Evolutionary conservation across 64 coral and sea anemone species (phyloP), one percentile per base, ranked within the genome.

Genomic region (Orbicella faveolata): DNA sequence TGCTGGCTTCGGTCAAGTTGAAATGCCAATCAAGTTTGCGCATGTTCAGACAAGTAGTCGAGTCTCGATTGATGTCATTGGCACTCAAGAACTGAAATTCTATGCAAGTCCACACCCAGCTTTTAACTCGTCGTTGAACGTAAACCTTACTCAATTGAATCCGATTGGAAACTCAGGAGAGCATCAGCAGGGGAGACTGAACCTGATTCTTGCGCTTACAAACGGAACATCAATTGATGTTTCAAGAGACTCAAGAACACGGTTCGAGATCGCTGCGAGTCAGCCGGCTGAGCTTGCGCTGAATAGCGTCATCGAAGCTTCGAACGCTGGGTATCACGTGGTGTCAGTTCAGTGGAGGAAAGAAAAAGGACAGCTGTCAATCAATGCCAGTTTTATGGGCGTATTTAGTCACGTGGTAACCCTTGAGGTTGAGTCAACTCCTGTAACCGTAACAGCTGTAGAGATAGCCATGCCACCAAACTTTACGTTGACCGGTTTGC

Each of bases 81-180:
- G 75, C 15, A 75, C 39, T 15, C 52, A 36, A 21, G 66, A 63
- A 52, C 82, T 92, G 15, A 37, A 39, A 52, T 17, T 55, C 15
- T 87, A 63, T 21, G 90, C 90, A 8, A 72, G 44, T 92, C 90
- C 90, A 17, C 34, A 92, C 69, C 83, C 90, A 53, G 5, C 75
- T 54, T 92, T 78, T 52, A 87, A 87, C 23, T 83, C 25, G 8
- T 92, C 90, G 2, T n/a, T 23, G 57, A 55, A 52, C 52, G 36
- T 55, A 35, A 41, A 70, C 44, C 74, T 87, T 53, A 87, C 90
- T 36, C 48, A 77, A 23, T 52, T 92, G 9, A 75, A 78, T 79
- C 90, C 81, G 10, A 70, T 92, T 19, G 90, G 90, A 54, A 77
- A 79, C 16, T 87, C 90, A 0, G 82, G 62, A 33, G 59, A 51